Conservation (phyloP, 2,113 vertebrate genomes). For the Emydura subglobosa region DNA sequence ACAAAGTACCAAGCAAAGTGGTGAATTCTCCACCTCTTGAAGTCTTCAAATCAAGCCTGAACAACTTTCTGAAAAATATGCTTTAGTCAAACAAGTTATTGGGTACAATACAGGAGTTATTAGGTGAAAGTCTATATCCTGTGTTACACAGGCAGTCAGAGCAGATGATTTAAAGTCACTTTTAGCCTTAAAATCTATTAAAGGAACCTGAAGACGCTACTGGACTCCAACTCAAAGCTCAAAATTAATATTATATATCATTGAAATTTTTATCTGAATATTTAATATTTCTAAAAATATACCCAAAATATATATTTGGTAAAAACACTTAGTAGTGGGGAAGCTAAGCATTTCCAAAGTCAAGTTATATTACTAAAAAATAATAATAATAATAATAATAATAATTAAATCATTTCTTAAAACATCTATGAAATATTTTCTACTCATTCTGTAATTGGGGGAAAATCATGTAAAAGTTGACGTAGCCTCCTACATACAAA, state of each 20-base stretch:
- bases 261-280: neutral
- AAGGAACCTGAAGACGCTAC: neutral
- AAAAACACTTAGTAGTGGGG: neutral
- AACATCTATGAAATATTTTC: constrained; percentile 59
- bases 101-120: neutral
- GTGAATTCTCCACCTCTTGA: neutral
- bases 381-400: neutral
- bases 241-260: neutral
- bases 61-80: neutral
- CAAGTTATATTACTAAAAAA: constrained; percentile 1
- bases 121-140: neutral
- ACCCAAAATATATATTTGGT: neutral
- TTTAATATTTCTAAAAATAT: constrained; percentile 1
- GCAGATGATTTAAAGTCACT: neutral
- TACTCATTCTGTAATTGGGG: constrained; percentile 42
- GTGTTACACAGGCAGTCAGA: neutral
- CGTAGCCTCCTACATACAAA: constrained; percentile 37
- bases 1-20: neutral
- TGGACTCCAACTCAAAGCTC: neutral
- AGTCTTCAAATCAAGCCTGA: neutral
- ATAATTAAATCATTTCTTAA: constrained; percentile 13
- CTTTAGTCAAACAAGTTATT: neutral
- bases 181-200: neutral
- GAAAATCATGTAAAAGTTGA: constrained; percentile 55
- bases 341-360: constrained; percentile 42